A percentile compares a stretch with the other conserved stretches of the same genome.
These are phyloP conservation scores for Polypedilum pembai DNA, from an alignment of 1,140 invertebrate genomes.

Conservation along the genomic window DNA sequence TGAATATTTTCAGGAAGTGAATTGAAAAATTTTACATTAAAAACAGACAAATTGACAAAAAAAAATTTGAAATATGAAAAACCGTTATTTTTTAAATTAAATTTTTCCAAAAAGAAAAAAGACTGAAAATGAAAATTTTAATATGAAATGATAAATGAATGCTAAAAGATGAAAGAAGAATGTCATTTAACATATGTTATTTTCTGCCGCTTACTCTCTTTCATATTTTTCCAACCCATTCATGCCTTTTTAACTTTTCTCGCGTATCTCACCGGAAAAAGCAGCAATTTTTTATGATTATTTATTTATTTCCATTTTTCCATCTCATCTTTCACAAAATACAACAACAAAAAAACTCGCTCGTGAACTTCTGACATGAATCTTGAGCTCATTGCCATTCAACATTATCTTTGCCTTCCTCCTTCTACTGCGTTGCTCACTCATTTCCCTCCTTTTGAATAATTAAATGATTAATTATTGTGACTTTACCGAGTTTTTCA, in stretches of 20 bases:
- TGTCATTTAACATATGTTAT: constrained; percentile 24
- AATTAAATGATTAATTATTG: constrained; percentile 28
- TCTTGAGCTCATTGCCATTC: background rate
- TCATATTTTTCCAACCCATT: background rate
- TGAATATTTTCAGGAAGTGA: no score
- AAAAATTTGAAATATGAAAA: no score
- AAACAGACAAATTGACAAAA: no score
- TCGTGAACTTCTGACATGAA: background rate
- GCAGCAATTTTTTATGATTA: background rate
- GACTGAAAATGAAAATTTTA: no score
- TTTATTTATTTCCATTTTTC: background rate
- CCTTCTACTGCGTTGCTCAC: background rate
- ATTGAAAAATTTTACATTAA: no score
- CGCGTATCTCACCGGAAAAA: background rate
- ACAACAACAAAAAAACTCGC: background rate
- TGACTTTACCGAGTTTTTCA: background rate
- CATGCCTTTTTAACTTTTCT: background rate
- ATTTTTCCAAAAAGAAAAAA: no score
- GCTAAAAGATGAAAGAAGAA: background rate
- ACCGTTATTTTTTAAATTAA: no score
- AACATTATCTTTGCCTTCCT: background rate
- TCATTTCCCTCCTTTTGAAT: background rate
- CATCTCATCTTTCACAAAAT: constrained; percentile 9
- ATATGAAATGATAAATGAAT: constrained; percentile 22
- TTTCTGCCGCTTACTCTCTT: background rate